Evolutionary conservation across 2,113 vertebrate species (phyloP).

Genomic region (pig (Sus scrofa)): DNA sequence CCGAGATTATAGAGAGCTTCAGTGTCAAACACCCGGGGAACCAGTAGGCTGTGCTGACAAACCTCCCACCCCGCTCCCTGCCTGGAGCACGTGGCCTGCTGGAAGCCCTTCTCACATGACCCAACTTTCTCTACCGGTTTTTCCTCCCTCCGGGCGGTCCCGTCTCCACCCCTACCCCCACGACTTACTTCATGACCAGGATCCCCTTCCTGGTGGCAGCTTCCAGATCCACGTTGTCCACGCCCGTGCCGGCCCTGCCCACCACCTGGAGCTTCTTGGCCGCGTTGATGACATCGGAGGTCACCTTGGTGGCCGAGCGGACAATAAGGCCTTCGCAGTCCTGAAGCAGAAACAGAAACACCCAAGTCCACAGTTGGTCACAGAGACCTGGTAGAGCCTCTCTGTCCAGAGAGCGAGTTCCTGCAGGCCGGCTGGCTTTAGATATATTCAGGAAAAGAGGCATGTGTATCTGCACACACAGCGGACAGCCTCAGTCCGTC

Average conservation of each 20-base stretch:
- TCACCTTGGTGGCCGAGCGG: constrained; percentile 98
- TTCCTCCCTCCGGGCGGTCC: accelerated
- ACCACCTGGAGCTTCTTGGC: constrained; percentile 94
- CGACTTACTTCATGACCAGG: constrained; percentile 97
- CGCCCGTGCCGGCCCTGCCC: constrained; percentile 96
- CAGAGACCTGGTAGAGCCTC: background rate
- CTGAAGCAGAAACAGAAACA: constrained; percentile 81
- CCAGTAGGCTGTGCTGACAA: no score
- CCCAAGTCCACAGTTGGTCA: background rate
- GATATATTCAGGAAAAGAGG: background rate
- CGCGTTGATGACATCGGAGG: constrained; percentile 92
- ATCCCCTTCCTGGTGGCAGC: constrained; percentile 95
- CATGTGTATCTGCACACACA: accelerated
- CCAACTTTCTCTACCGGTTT: accelerated
- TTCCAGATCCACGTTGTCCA: constrained; percentile 98
- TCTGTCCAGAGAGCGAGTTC: background rate
- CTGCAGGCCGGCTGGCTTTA: no score
- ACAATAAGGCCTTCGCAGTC: constrained; percentile 97
- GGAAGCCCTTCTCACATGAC: background rate
- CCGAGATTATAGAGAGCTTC: background rate
- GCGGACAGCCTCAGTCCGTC: background rate
- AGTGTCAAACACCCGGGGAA: background rate
- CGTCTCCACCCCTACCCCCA: background rate
- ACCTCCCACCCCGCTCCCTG: no score
- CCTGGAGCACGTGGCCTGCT: background rate